Evolutionary conservation across 2,113 vertebrate species (phyloP).

Genomic region (Monarcha castaneiventris): DNA sequence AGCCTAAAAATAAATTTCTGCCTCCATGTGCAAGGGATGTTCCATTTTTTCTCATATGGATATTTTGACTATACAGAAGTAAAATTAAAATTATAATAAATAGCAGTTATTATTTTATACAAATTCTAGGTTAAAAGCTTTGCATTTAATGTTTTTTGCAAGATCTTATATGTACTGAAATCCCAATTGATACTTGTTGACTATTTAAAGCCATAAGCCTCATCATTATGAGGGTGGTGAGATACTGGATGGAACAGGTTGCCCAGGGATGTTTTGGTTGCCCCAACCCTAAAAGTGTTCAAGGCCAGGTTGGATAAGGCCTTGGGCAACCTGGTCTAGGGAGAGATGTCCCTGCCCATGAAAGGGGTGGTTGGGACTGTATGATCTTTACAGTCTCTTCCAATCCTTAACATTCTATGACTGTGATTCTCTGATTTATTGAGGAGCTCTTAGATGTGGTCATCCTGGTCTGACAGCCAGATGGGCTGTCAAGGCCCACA

Average conservation of each 20-base stretch:
- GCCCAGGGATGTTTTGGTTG: background rate
- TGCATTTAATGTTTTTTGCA: background rate
- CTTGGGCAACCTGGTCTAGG: background rate
- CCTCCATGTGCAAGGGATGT: background rate
- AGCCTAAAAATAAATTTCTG: background rate
- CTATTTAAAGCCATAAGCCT: background rate
- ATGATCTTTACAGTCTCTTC: background rate
- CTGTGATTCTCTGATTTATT: background rate
- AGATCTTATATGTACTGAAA: background rate
- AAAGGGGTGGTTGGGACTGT: background rate
- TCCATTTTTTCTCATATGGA: background rate
- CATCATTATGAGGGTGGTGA: background rate
- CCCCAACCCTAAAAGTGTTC: background rate
- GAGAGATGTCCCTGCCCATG: background rate
- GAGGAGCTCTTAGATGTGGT: background rate
- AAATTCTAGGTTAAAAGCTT: background rate
- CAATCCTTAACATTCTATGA: background rate
- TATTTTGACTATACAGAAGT: background rate
- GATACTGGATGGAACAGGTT: background rate
- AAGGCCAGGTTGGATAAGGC: background rate
- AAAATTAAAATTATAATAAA: background rate
- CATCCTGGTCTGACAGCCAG: background rate
- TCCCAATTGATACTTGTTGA: background rate
- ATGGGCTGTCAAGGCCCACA: background rate
- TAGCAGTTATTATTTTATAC: background rate